A percentile compares a stretch with the other conserved stretches of the same genome.
Evolutionary conservation across 2,113 vertebrate species (phyloP).

Genomic region (Saiga tatarica): DNA sequence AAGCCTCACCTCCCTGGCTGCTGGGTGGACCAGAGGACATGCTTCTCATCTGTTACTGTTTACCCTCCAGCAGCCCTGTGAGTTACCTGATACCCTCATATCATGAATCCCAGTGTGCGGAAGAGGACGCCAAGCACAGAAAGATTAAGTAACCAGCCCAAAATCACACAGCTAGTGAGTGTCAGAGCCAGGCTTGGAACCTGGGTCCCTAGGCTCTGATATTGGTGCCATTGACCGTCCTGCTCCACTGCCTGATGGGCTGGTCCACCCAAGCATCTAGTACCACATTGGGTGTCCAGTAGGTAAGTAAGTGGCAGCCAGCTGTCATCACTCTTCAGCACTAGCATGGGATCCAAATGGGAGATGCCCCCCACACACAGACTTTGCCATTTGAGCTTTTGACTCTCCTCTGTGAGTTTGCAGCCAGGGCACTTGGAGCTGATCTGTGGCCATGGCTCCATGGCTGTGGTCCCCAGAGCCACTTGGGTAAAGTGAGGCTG

Average conservation of each 20-base stretch:
- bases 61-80: neutral
- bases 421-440: neutral
- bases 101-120: neutral
- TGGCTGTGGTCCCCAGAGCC: neutral
- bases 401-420: neutral
- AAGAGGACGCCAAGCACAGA: neutral
- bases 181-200: neutral
- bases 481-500: neutral
- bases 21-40: neutral
- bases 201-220: neutral
- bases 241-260: neutral
- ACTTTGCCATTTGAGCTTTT: neutral
- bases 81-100: neutral
- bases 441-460: neutral
- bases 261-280: rapidly evolving
- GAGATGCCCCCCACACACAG: neutral
- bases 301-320: neutral
- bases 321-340: neutral
- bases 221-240: rapidly evolving
- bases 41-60: neutral
- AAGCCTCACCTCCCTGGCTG: neutral
- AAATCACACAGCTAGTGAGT: neutral
- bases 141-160: neutral
- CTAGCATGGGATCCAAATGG: too few relatives aligned
- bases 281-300: rapidly evolving